Conservation (phyloP, 2,113 vertebrate genomes). For the Lophius piscatorius region DNA sequence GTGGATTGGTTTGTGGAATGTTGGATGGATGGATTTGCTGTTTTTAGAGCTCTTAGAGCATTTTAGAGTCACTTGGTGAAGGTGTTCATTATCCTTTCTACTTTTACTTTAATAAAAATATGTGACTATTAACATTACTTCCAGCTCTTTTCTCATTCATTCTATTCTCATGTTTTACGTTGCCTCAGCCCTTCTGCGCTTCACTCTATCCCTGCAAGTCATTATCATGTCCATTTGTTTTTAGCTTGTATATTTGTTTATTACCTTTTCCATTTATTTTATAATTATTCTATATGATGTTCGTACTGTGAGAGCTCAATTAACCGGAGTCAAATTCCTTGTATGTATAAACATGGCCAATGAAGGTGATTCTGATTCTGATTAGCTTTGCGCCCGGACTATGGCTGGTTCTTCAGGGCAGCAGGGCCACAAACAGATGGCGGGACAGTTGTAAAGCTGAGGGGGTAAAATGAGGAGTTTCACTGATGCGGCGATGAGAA, state of each 20-base stretch:
- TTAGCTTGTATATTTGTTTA: no score
- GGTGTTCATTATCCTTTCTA: slow-evolving; percentile 8
- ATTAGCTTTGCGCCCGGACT: slow-evolving; percentile 48
- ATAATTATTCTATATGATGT: no score
- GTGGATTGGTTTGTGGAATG: no score
- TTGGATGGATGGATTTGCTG: not conserved
- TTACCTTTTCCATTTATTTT: no score
- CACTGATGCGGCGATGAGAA: slow-evolving; percentile 42
- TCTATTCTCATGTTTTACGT: slow-evolving; percentile 9
- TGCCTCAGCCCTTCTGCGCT: slow-evolving; percentile 14
- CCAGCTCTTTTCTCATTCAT: slow-evolving; percentile 19
- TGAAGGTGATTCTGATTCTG: no score
- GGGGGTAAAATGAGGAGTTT: slow-evolving; percentile 68
- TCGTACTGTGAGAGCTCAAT: no score
- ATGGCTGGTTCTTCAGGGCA: slow-evolving; percentile 65
- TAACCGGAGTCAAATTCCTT: no score
- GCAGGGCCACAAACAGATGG: slow-evolving; percentile 76
- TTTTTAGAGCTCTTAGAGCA: slow-evolving; percentile 7
- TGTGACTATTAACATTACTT: slow-evolving; percentile 14
- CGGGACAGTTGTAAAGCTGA: slow-evolving; percentile 75
- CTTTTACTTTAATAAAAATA: slow-evolving; percentile 14
- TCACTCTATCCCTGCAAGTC: slow-evolving; percentile 34
- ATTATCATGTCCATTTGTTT: no score
- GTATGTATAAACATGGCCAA: no score
- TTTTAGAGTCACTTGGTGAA: slow-evolving; percentile 12